A percentile compares a stretch with the other conserved stretches of the same genome.
These are phyloP conservation scores for Branchellion lobata DNA, from an alignment of 2,888 invertebrate genomes.

Conservation along the genomic window DNA sequence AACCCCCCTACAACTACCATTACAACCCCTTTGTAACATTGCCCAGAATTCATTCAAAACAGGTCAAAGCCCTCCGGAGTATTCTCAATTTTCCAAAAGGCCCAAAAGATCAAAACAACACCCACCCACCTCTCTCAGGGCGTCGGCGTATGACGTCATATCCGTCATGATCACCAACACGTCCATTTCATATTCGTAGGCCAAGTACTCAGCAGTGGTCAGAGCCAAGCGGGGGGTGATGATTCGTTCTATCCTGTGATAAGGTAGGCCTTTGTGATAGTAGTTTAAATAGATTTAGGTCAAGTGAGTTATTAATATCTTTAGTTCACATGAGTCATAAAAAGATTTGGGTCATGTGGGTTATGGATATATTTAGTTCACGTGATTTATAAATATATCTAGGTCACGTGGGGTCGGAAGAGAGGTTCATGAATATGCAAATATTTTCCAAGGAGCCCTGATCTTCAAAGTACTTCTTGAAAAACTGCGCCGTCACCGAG, in stretches of 20 bases:
- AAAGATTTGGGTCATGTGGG: background rate
- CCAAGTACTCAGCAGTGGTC: conserved; percentile 97
- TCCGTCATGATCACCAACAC: conserved; percentile 97
- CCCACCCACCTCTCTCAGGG: conserved; percentile 84
- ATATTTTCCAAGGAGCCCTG: conserved; percentile 99
- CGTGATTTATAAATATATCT: no score
- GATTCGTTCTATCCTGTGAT: conserved; percentile 85
- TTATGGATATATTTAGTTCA: no score
- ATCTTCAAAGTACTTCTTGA: conserved; percentile 80
- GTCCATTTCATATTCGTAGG: conserved; percentile 99
- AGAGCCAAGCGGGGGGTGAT: conserved; percentile 96
- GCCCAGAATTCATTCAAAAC: background rate
- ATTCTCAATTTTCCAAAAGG: background rate
- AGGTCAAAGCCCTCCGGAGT: background rate
- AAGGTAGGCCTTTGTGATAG: no score
- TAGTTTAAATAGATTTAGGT: background rate
- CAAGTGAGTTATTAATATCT: background rate
- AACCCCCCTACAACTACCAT: background rate
- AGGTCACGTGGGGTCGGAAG: conserved; percentile 93
- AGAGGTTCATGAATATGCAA: conserved; percentile 96
- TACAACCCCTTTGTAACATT: background rate
- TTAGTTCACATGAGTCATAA: background rate
- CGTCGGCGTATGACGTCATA: conserved; percentile 99
- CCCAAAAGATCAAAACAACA: no score
- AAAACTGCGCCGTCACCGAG: conserved; percentile 95